Evolutionary conservation across 2,797 vertebrate species (phyloP).

Genomic region (Characodon lateralis): DNA sequence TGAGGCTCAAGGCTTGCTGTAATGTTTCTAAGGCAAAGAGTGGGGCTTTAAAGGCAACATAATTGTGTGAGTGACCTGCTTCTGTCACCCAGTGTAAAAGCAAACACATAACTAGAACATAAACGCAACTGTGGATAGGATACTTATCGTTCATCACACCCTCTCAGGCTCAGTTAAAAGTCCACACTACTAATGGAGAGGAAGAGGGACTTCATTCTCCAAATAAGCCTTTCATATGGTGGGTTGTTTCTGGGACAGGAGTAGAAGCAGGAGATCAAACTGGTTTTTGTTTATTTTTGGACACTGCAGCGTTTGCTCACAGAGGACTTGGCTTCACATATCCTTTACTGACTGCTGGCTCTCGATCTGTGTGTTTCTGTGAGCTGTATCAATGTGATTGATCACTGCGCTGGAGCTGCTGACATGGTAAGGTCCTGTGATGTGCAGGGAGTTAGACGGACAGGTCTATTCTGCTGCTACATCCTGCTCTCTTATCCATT

Average conservation of each 20-base stretch:
- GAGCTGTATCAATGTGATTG: constrained; percentile 63
- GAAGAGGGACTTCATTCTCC: constrained; percentile 27
- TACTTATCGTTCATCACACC: constrained; percentile 49
- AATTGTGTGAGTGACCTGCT: constrained; percentile 70
- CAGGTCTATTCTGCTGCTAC: constrained; percentile 41
- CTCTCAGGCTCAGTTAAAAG: constrained; percentile 47
- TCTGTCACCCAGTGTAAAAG: constrained; percentile 66
- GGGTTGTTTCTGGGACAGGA: constrained; percentile 49
- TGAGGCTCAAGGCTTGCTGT: constrained; percentile 32
- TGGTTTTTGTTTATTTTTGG: constrained; percentile 52
- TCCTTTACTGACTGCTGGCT: constrained; percentile 29
- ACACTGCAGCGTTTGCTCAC: constrained; percentile 45
- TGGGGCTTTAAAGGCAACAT: constrained; percentile 41
- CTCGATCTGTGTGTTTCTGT: constrained; percentile 41
- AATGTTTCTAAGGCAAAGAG: constrained; percentile 41
- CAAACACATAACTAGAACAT: constrained; percentile 43
- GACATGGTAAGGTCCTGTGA: constrained; percentile 50
- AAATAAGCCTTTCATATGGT: constrained; percentile 52
- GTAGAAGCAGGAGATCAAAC: constrained; percentile 33
- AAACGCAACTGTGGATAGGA: constrained; percentile 40
- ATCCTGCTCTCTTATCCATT: constrained; percentile 57
- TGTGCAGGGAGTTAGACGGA: constrained; percentile 62
- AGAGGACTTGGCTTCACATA: constrained; percentile 50
- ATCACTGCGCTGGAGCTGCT: constrained; percentile 62
- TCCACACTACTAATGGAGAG: constrained; percentile 42